phyloP scores from a whole-genome alignment of 2,888 invertebrate genomes.

The Nasonia oneida region DNA sequence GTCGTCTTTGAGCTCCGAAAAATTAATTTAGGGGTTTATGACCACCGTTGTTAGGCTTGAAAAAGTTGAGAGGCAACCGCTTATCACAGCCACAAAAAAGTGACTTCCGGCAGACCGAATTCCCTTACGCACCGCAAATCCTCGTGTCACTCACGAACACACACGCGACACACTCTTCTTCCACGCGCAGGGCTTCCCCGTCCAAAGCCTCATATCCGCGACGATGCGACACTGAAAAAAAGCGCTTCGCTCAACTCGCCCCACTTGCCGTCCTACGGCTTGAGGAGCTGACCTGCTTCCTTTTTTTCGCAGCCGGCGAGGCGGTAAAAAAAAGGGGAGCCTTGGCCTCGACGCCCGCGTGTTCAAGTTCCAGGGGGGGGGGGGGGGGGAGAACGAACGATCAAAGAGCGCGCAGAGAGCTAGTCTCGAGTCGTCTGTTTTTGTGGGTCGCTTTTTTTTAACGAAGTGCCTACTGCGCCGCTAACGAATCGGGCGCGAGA shows the following conservation, averaged over 20 bases:
- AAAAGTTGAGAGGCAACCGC: neutral
- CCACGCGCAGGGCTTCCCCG: neutral
- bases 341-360: constrained; percentile 40
- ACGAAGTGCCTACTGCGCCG: neutral
- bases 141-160: neutral
- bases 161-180: neutral
- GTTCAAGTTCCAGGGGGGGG: constrained; percentile 35
- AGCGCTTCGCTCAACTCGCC: neutral
- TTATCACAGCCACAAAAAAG: neutral
- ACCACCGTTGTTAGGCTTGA: too few relatives aligned
- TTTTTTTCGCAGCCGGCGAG: constrained; percentile 22
- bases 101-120: neutral
- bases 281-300: constrained; percentile 36
- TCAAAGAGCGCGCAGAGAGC: neutral
- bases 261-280: constrained; percentile 36
- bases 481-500: too few relatives aligned
- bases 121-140: neutral
- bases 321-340: constrained; percentile 15
- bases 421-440: neutral
- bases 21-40: too few relatives aligned
- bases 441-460: neutral
- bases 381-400: neutral
- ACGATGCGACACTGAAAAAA: constrained; percentile 18
- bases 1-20: too few relatives aligned
- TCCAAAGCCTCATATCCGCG: neutral